Percentiles rank a stretch among this genome's conserved stretches.
Conservation (phyloP, 53 echinoderm and acorn worm species). For the Crossaster papposus region DNA sequence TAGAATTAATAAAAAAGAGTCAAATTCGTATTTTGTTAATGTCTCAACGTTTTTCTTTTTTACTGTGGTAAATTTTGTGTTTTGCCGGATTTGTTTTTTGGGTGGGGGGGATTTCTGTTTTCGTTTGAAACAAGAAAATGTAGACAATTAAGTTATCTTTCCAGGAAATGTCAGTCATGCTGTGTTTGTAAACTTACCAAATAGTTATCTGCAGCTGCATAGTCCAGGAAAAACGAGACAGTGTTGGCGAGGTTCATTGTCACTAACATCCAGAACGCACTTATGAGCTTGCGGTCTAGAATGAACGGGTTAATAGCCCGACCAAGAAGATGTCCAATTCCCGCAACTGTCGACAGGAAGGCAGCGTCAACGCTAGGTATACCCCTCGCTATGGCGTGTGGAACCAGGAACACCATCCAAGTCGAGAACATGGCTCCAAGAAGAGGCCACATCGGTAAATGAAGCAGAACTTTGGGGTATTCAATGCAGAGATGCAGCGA, state of each 20-base stretch:
- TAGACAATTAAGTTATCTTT: neutral
- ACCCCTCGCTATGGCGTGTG: constrained; percentile 58
- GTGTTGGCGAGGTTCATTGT: neutral
- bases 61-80: too few species aligned
- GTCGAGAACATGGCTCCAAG: neutral
- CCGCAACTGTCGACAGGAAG: constrained; percentile 53
- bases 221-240: neutral
- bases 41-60: neutral
- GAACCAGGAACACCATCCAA: constrained; percentile 68
- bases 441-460: neutral
- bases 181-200: neutral
- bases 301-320: constrained; percentile 51
- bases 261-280: constrained; percentile 15
- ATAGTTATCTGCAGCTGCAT: neutral
- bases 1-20: neutral
- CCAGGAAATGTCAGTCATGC: neutral
- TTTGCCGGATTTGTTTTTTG: too few species aligned
- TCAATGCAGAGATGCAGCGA: neutral
- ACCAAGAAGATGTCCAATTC: constrained; percentile 53
- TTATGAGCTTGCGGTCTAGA: constrained; percentile 18
- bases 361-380: constrained; percentile 32
- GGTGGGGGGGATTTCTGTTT: too few species aligned
- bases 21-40: neutral
- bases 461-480: neutral
- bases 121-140: too few species aligned